A percentile compares a stretch with the other conserved stretches of the same genome.
phyloP scores from a whole-genome alignment of 2,113 vertebrate genomes.

The Triplophysa rosa region DNA sequence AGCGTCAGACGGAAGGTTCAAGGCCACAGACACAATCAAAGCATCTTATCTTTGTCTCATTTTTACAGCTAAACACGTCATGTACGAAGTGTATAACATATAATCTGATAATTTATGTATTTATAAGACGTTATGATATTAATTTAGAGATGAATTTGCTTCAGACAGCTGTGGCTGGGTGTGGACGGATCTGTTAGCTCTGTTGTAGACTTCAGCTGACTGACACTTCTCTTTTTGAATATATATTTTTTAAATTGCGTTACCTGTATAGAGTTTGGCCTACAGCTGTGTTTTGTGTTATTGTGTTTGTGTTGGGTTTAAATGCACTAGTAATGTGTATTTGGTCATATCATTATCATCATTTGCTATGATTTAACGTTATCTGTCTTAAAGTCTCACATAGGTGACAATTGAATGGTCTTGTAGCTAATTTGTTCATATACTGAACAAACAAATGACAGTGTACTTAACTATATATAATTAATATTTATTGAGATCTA shows the following conservation, averaged over 20 bases:
- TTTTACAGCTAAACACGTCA: background rate
- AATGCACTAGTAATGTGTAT: background rate
- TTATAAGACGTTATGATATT: background rate
- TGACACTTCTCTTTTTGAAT: slow-evolving; percentile 16
- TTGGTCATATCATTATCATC: background rate
- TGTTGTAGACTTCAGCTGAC: slow-evolving; percentile 5
- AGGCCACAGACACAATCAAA: slow-evolving; percentile 29
- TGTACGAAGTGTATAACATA: background rate
- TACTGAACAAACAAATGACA: too few species aligned
- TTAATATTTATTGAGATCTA: too few species aligned
- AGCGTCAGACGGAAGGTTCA: slow-evolving; percentile 33
- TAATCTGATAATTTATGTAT: background rate
- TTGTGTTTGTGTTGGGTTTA: background rate
- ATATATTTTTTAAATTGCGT: background rate
- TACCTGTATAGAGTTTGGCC: background rate
- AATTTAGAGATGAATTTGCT: background rate
- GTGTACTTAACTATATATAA: too few species aligned
- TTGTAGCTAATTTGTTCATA: too few species aligned
- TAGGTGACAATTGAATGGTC: background rate
- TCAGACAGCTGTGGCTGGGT: slow-evolving; percentile 31
- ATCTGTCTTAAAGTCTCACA: too few species aligned
- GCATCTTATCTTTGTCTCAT: background rate
- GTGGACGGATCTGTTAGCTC: slow-evolving; percentile 23
- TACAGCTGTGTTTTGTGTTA: background rate
- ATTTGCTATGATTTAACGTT: too few species aligned